Conservation (phyloP, 2,113 vertebrate genomes). For the Chauna torquata region DNA sequence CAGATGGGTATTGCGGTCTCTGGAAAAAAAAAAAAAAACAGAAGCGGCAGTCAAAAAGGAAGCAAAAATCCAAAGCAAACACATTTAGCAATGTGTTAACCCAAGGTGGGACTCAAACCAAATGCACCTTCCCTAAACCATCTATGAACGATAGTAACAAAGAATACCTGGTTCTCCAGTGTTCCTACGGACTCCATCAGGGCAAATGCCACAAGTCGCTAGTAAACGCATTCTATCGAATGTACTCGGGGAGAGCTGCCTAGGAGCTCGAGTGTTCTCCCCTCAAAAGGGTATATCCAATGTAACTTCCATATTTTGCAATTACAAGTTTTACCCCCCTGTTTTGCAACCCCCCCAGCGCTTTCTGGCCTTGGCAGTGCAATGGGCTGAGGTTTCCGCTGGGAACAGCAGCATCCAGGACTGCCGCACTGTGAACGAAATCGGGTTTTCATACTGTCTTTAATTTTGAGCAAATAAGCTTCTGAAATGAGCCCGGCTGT, state of each 20-base stretch:
- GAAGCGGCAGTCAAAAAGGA: background rate
- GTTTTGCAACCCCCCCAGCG: background rate
- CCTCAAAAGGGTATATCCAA: fast-evolving
- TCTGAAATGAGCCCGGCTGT: background rate
- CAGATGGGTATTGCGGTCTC: slow-evolving; percentile 79
- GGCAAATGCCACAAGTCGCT: background rate
- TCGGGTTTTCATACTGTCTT: background rate
- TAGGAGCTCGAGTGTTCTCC: background rate
- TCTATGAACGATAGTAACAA: background rate
- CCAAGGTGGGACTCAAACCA: background rate
- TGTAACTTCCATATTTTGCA: fast-evolving
- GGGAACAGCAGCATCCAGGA: background rate
- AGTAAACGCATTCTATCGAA: background rate
- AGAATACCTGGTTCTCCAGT: fast-evolving
- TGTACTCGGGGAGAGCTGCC: background rate
- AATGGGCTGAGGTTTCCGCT: background rate
- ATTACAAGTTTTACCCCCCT: background rate
- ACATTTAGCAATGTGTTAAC: background rate
- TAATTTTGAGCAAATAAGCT: slow-evolving; percentile 12
- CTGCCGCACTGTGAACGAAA: background rate
- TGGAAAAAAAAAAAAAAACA: slow-evolving; percentile 53
- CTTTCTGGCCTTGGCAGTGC: background rate
- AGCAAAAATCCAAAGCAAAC: background rate
- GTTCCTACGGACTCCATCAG: background rate
- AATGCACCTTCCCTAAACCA: background rate